These are phyloP conservation scores for Paratrypauchen microcephalus DNA, from an alignment of 2,797 vertebrate genomes.

Conservation along the genomic window DNA sequence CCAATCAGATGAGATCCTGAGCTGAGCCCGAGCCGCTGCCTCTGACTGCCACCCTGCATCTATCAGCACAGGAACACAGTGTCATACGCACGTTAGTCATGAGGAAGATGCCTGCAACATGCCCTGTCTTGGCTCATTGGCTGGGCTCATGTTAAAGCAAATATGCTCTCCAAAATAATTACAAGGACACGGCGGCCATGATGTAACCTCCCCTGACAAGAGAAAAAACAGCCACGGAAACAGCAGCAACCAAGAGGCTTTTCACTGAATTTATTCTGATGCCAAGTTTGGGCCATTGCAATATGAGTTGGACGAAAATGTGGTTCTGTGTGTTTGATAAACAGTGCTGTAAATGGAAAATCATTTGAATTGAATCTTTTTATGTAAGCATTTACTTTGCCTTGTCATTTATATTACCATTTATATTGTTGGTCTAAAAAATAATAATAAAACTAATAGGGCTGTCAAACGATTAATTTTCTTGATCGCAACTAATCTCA, in stretches of 20 bases:
- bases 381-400: not conserved
- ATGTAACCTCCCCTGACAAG: conserved; percentile 69
- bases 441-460: no score
- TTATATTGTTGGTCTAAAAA: no score
- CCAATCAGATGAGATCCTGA: conserved; percentile 67
- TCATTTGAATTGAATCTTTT: not conserved
- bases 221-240: conserved; percentile 50
- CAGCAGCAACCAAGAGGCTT: conserved; percentile 36
- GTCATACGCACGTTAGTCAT: conserved; percentile 73
- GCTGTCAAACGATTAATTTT: no score
- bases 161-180: conserved; percentile 73
- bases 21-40: conserved; percentile 64
- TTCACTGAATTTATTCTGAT: conserved; percentile 64
- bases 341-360: conserved; percentile 11
- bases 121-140: conserved; percentile 71
- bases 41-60: conserved; percentile 75
- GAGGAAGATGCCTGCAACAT: conserved; percentile 75
- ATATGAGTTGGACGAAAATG: conserved; percentile 35
- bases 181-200: conserved; percentile 63
- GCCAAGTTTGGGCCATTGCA: conserved; percentile 49
- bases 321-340: conserved; percentile 18
- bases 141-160: conserved; percentile 75
- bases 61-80: conserved; percentile 69
- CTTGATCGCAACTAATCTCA: no score
- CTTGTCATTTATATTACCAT: not conserved